These are phyloP conservation scores for Hyposoter didymator DNA, from an alignment of 2,888 invertebrate species.

Conservation along the genomic window DNA sequence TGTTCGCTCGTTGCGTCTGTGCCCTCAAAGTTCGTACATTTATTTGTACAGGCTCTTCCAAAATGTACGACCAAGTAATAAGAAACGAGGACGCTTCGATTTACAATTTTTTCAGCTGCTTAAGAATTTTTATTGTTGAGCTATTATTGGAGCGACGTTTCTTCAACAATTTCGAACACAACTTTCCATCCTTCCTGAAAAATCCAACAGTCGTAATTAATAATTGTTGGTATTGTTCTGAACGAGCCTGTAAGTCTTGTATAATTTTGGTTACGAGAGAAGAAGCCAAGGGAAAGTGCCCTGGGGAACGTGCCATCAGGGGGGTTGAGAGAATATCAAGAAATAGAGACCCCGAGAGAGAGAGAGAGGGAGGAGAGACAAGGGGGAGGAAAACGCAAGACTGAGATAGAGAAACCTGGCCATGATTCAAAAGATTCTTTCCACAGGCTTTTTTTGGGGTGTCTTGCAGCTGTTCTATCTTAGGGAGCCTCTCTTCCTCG, in stretches of 20 bases:
- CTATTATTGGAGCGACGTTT: not conserved
- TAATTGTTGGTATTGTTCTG: not conserved
- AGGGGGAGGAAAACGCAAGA: slow-evolving; percentile 64
- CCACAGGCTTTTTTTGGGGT: slow-evolving; percentile 69
- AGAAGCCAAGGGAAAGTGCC: slow-evolving; percentile 52
- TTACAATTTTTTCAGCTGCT: no score
- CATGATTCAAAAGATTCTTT: slow-evolving; percentile 74
- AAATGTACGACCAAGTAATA: not conserved
- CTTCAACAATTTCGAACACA: not conserved
- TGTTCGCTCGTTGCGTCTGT: slow-evolving; percentile 31
- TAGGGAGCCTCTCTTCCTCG: slow-evolving; percentile 57
- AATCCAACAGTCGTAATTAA: no score
- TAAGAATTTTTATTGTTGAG: not conserved
- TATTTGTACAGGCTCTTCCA: slow-evolving; percentile 13
- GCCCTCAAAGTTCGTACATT: slow-evolving; percentile 11
- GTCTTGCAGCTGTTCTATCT: slow-evolving; percentile 72
- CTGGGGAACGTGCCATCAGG: slow-evolving; percentile 55
- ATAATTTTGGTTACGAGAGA: slow-evolving; percentile 32
- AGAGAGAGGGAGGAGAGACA: slow-evolving; percentile 17
- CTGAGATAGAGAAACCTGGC: slow-evolving; percentile 67
- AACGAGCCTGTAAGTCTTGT: slow-evolving; percentile 13
- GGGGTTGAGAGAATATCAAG: slow-evolving; percentile 19
- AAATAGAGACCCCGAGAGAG: slow-evolving; percentile 9
- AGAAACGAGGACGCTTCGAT: not conserved
- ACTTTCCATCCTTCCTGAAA: no score